A percentile compares a stretch with the other conserved stretches of the same genome.
These are phyloP conservation scores for Sebastes vulpes DNA, from an alignment of 2,797 vertebrate genomes.

Conservation along the genomic window DNA sequence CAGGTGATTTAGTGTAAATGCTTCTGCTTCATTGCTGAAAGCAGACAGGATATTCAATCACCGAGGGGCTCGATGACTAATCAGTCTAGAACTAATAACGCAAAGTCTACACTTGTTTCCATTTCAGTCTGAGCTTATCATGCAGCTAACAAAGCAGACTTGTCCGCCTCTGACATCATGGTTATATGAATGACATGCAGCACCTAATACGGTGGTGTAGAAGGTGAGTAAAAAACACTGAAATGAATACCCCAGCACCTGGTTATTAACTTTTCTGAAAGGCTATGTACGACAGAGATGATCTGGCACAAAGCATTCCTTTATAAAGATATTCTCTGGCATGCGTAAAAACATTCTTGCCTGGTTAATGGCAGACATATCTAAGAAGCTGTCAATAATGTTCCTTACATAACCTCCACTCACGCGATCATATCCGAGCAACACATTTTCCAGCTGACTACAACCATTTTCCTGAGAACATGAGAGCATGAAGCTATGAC, in stretches of 20 bases:
- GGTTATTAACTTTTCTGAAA: slow-evolving; percentile 60
- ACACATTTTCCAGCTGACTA: background rate
- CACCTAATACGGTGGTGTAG: slow-evolving; percentile 26
- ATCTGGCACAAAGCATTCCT: slow-evolving; percentile 48
- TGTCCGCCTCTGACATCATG: slow-evolving; percentile 57
- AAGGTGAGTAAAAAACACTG: slow-evolving; percentile 25
- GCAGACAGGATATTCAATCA: slow-evolving; percentile 32
- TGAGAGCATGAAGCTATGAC: slow-evolving; percentile 45
- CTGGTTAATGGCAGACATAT: slow-evolving; percentile 8
- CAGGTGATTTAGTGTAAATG: slow-evolving; percentile 17
- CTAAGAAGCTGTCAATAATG: background rate
- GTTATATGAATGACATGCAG: slow-evolving; percentile 21
- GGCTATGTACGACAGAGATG: background rate
- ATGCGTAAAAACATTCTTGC: background rate
- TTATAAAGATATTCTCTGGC: slow-evolving; percentile 1
- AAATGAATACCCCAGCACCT: slow-evolving; percentile 57
- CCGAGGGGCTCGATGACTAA: slow-evolving; percentile 51
- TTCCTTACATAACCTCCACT: background rate
- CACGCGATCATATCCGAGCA: slow-evolving; percentile 12
- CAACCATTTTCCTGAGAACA: background rate
- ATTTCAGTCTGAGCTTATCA: slow-evolving; percentile 40
- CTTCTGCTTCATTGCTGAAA: background rate
- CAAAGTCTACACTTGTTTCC: slow-evolving; percentile 34
- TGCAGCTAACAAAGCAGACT: slow-evolving; percentile 41
- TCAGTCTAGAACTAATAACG: slow-evolving; percentile 46